These are phyloP conservation scores for Sorex araneus DNA, from an alignment of 2,113 vertebrate species.

Conservation along the genomic window DNA sequence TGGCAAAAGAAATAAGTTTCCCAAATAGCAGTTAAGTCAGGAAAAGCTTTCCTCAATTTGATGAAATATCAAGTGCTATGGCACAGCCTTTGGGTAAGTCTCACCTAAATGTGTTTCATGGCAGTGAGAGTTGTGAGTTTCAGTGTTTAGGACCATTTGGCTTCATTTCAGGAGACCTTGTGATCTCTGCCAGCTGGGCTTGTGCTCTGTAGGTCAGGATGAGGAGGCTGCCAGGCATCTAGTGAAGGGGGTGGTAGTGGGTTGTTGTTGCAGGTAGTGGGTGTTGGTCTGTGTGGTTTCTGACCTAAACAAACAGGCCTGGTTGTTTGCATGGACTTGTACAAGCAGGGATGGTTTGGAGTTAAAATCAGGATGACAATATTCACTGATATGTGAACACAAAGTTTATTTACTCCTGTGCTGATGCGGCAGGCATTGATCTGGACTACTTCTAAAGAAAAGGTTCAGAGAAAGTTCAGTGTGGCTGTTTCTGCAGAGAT, in stretches of 20 bases:
- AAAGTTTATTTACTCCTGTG: neutral
- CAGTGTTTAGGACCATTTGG: neutral
- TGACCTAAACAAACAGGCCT: neutral
- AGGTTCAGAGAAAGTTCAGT: neutral
- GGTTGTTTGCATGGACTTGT: neutral
- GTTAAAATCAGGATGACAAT: neutral
- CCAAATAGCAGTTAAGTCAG: neutral
- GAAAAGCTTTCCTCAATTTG: neutral
- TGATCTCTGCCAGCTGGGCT: neutral
- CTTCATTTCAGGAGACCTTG: too few species aligned
- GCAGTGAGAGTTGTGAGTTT: neutral
- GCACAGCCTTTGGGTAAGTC: neutral
- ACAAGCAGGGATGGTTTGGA: neutral
- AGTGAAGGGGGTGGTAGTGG: neutral
- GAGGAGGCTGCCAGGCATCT: too few species aligned
- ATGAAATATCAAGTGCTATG: neutral
- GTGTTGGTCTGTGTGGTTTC: neutral
- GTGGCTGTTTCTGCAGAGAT: neutral
- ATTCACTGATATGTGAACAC: neutral
- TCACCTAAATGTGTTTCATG: neutral
- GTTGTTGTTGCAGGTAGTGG: neutral
- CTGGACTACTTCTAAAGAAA: neutral
- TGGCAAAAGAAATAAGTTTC: constrained; percentile 24
- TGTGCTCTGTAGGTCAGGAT: neutral
- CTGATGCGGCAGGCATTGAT: fast-evolving